Conservation (phyloP, 2,113 vertebrate species). For the Siphamia tubifer region DNA sequence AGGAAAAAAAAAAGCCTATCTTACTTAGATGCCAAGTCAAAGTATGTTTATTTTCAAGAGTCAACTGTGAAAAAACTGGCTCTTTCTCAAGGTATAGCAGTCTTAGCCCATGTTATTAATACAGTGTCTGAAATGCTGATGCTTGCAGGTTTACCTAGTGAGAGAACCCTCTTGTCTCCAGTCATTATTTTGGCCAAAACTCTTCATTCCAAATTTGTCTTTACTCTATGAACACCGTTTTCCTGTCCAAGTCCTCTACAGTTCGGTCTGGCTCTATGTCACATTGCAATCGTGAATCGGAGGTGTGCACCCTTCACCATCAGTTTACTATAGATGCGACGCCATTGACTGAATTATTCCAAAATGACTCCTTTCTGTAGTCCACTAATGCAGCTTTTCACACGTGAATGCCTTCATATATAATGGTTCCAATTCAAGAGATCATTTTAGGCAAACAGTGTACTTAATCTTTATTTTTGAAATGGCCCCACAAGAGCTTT, state of each 20-base stretch:
- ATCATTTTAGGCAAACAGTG: conserved; percentile 31
- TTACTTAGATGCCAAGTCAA: not conserved
- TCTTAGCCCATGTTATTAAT: not conserved
- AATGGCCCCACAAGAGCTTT: conserved; percentile 7
- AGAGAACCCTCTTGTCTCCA: conserved; percentile 24
- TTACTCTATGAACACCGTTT: conserved; percentile 23
- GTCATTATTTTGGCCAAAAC: conserved; percentile 30
- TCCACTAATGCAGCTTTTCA: conserved; percentile 31
- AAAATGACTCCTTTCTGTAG: not conserved
- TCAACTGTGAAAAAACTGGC: not conserved
- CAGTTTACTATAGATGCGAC: conserved; percentile 23
- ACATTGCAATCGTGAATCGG: conserved; percentile 4
- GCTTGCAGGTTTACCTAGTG: not conserved
- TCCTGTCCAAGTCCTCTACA: conserved; percentile 15
- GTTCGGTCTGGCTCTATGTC: conserved; percentile 15
- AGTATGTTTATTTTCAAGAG: conserved; percentile 1
- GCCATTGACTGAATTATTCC: conserved; percentile 20
- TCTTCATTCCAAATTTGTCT: conserved; percentile 20
- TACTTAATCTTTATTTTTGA: conserved; percentile 52
- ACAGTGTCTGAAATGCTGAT: not conserved
- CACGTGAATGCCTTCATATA: conserved; percentile 23
- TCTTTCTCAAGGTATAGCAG: not conserved
- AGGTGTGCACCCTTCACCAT: conserved; percentile 34
- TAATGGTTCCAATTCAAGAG: conserved; percentile 41
- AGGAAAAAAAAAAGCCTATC: not conserved